Base-by-base conservation (phyloP, 1,140 invertebrate species). In the Formica exsecta region DNA sequence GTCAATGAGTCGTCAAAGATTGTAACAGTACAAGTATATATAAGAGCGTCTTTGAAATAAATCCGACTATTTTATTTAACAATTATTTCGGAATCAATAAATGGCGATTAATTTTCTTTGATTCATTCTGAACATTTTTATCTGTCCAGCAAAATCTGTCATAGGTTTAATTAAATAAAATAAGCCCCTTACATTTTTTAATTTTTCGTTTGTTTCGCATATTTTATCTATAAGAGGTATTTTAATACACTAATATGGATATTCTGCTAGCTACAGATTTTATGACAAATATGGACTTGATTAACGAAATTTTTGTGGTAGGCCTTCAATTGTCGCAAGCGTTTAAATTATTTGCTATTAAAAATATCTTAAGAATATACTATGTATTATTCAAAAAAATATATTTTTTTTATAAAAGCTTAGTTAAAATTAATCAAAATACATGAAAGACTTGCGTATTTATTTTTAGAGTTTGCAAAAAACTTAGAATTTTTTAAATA, bases 351-450 rank as follows among this genome's bases (percentile, higher is more conserved):
- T 79, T 32, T 51, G 7, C 6, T 48, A 36, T 77, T 66, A 44
- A 64, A 51, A 51, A 32, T 19, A 51, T 8, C 44, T 77, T 8
- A 3, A 62, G 9, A 36, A 29, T 16, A 48, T 16, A 48, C 44
- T 22, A 22, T 61, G 13, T 57, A 22, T 57, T 29, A 64, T 13
- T 13, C n/a, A 59, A 59, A 22, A 57, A 59, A 59, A 59, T 59
- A 59, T 59, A 59, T 59, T 77, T 64, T 29, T 76, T 5, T n/a
- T 16, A 62, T 44, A 64, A 64, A 64, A 44, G 32, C n/a, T 11
- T 32, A 62, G 0, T 44, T 32, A 36, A 77, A 65, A 29, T 44
- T 48, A 77, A 77, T 76, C 13, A 5, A 76, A 19, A 32, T 0
- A 25, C 2, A 8, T 32, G 1, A 57, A n/a, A 51, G 8, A 7